These are phyloP conservation scores for Scrobipalpa atriplicella DNA, from an alignment of 2,888 invertebrate genomes.

Conservation along the genomic window DNA sequence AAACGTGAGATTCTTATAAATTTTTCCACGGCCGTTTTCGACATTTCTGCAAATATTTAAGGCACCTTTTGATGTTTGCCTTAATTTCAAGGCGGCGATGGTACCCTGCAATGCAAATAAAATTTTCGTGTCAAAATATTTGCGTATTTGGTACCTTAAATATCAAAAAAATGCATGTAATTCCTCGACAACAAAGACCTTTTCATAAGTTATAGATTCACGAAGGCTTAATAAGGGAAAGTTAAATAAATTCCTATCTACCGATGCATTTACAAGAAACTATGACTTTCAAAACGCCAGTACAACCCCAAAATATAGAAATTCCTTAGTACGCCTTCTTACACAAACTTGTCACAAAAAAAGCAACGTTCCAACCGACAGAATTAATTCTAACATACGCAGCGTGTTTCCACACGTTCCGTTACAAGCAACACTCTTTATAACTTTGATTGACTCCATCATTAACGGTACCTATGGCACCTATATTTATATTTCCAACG, in stretches of 20 bases:
- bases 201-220: too few relatives aligned
- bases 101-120: slow-evolving; percentile 7
- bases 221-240: too few relatives aligned
- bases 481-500: slow-evolving; percentile 22
- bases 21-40: slow-evolving; percentile 10
- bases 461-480: slow-evolving; percentile 25
- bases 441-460: slow-evolving; percentile 25
- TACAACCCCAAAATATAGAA: neutral
- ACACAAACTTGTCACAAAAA: neutral
- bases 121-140: slow-evolving; percentile 16
- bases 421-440: slow-evolving; percentile 20
- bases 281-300: neutral
- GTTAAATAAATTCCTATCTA: too few relatives aligned
- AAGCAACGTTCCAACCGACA: neutral
- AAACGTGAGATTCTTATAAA: slow-evolving; percentile 2
- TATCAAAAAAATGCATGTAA: neutral
- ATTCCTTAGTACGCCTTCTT: neutral
- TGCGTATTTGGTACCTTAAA: neutral
- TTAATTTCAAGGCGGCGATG: slow-evolving; percentile 13
- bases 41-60: slow-evolving; percentile 4
- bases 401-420: slow-evolving; percentile 18
- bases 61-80: neutral
- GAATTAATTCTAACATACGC: neutral
- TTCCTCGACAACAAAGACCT: too few relatives aligned
- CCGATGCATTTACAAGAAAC: too few relatives aligned